A percentile compares a stretch with the other conserved stretches of the same genome.
These are phyloP conservation scores for Achlya flavicornis DNA, from an alignment of 2,888 invertebrate genomes.

Conservation along the genomic window DNA sequence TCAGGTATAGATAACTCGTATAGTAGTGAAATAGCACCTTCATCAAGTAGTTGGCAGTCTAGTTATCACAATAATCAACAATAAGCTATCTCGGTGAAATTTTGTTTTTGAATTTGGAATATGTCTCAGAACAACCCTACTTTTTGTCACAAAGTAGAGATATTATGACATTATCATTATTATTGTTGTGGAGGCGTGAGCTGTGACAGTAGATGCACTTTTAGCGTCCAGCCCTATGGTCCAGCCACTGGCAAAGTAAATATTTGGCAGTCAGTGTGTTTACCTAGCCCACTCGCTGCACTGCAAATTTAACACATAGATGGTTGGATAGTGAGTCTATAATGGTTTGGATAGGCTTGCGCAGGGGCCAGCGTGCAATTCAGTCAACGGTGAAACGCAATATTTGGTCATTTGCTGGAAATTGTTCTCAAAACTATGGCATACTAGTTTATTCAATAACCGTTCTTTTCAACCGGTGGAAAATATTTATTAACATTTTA, in stretches of 20 bases:
- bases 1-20: too few relatives aligned
- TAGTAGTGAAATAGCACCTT: background rate
- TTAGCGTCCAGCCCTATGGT: constrained; percentile 27
- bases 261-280: constrained; percentile 42
- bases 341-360: constrained; percentile 17
- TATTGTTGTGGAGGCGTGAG: background rate
- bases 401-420: background rate
- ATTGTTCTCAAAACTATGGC: background rate
- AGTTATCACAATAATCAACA: too few relatives aligned
- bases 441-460: too few relatives aligned
- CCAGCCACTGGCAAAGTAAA: constrained; percentile 32
- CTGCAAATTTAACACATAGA: constrained; percentile 36
- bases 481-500: too few relatives aligned
- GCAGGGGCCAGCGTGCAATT: background rate
- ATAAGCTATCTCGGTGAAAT: too few relatives aligned
- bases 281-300: constrained; percentile 31
- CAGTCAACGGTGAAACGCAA: constrained; percentile 3
- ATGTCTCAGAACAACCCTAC: background rate
- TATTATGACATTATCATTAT: background rate
- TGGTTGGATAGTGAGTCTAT: constrained; percentile 17
- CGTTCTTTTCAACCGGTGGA: too few relatives aligned
- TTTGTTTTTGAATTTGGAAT: too few relatives aligned
- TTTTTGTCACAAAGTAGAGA: background rate
- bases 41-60: background rate
- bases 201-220: constrained; percentile 27